Evolutionary conservation across 2,888 invertebrate genomes (phyloP).

Genomic region (Dynastes maya): DNA sequence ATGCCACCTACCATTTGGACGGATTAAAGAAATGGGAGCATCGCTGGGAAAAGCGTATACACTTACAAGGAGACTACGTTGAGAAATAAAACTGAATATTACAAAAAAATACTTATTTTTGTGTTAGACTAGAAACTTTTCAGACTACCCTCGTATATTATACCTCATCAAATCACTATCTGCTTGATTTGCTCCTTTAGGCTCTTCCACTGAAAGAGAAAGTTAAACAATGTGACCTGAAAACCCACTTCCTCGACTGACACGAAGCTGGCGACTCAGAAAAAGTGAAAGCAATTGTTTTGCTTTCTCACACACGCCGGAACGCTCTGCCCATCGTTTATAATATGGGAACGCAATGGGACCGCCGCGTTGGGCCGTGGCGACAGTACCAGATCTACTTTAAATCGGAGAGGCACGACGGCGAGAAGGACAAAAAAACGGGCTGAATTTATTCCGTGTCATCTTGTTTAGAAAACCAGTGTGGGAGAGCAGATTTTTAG

Average conservation of each 20-base stretch:
- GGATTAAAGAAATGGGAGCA: too few species aligned
- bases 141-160: too few species aligned
- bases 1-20: too few species aligned
- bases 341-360: slow-evolving; percentile 50
- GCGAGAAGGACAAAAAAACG: slow-evolving; percentile 16
- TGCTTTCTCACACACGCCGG: slow-evolving; percentile 53
- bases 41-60: too few species aligned
- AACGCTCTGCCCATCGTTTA: slow-evolving; percentile 6
- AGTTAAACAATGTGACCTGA: slow-evolving; percentile 58
- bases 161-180: too few species aligned
- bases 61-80: too few species aligned
- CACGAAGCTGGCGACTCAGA: slow-evolving; percentile 51
- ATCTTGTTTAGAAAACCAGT: slow-evolving; percentile 51
- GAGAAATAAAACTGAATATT: too few species aligned
- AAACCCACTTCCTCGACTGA: slow-evolving; percentile 55
- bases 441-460: slow-evolving; percentile 51
- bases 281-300: slow-evolving; percentile 60
- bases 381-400: slow-evolving; percentile 3
- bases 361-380: background rate
- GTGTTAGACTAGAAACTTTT: background rate
- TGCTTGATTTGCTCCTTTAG: background rate
- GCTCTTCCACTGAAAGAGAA: slow-evolving; percentile 58
- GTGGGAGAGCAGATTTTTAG: slow-evolving; percentile 48
- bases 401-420: background rate
- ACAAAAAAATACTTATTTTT: too few species aligned